These are phyloP conservation scores for Protobothrops flavoviridis DNA, from an alignment of 2,113 vertebrate species.

Conservation along the genomic window DNA sequence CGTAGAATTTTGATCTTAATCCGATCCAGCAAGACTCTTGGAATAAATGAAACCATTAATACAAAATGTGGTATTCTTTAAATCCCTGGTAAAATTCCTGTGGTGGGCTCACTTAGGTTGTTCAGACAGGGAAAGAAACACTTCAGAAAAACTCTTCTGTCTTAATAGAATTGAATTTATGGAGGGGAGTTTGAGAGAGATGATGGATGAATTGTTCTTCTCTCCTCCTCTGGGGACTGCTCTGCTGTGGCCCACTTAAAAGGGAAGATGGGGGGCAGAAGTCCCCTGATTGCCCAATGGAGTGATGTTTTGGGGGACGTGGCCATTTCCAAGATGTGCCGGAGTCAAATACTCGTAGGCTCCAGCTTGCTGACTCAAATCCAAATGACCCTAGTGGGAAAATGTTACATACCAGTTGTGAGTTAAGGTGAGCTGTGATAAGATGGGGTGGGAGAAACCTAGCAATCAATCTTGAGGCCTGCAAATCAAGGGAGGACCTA, in stretches of 20 bases:
- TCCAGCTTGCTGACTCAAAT: neutral
- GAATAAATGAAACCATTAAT: neutral
- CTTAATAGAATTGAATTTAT: neutral
- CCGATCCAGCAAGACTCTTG: neutral
- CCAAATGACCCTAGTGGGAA: neutral
- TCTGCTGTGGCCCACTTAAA: neutral
- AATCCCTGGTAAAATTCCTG: neutral
- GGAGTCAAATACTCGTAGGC: neutral
- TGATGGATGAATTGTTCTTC: neutral
- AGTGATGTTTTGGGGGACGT: neutral
- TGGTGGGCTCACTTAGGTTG: neutral
- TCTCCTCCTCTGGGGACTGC: neutral
- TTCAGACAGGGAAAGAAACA: neutral
- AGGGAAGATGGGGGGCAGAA: neutral
- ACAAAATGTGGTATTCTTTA: neutral
- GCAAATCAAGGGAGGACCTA: neutral
- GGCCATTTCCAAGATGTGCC: neutral
- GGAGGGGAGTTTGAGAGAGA: neutral
- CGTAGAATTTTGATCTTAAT: neutral
- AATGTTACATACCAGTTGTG: neutral
- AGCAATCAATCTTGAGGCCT: neutral
- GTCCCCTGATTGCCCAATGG: neutral
- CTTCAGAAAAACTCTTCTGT: neutral
- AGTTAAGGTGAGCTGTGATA: neutral
- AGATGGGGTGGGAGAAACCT: neutral